phyloP scores from a whole-genome alignment of 2,797 vertebrate genomes.

The Echiichthys vipera region DNA sequence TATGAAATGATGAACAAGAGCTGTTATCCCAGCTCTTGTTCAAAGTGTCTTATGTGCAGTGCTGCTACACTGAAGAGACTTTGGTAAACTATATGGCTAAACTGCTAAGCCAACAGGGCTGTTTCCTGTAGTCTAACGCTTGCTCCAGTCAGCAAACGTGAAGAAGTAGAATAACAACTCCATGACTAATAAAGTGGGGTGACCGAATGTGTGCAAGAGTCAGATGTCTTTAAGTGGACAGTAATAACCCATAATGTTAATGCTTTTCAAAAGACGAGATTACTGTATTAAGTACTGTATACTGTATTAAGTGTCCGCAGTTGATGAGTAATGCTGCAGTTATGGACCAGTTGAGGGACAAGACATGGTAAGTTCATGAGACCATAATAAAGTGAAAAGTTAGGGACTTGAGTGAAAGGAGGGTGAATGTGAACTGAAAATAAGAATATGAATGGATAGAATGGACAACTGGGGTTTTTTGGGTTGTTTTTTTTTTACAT shows the following conservation, averaged over 20 bases:
- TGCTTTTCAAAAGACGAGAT: neutral
- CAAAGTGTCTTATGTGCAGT: conserved; percentile 54
- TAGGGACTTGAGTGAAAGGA: conserved; percentile 51
- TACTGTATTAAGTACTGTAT: too few species aligned
- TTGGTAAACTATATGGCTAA: conserved; percentile 52
- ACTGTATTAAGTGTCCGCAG: too few species aligned
- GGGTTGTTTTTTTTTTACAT: neutral
- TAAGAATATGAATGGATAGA: conserved; percentile 52
- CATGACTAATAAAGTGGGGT: conserved; percentile 78
- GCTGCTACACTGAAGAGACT: conserved; percentile 49
- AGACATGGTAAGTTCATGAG: conserved; percentile 33
- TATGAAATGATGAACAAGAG: conserved; percentile 46
- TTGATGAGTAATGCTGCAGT: neutral
- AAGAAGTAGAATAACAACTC: conserved; percentile 78
- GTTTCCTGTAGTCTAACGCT: conserved; percentile 88
- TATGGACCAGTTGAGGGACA: neutral
- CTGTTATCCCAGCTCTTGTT: conserved; percentile 39
- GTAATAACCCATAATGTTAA: conserved; percentile 13
- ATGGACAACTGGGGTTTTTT: conserved; percentile 35
- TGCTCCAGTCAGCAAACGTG: conserved; percentile 85
- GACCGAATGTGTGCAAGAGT: conserved; percentile 62
- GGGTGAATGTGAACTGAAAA: conserved; percentile 46
- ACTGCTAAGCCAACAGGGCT: conserved; percentile 53
- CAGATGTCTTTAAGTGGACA: conserved; percentile 27
- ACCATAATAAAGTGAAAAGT: neutral